Base-by-base conservation (phyloP, 2,797 vertebrate genomes). In the Phalanger gymnotis region DNA sequence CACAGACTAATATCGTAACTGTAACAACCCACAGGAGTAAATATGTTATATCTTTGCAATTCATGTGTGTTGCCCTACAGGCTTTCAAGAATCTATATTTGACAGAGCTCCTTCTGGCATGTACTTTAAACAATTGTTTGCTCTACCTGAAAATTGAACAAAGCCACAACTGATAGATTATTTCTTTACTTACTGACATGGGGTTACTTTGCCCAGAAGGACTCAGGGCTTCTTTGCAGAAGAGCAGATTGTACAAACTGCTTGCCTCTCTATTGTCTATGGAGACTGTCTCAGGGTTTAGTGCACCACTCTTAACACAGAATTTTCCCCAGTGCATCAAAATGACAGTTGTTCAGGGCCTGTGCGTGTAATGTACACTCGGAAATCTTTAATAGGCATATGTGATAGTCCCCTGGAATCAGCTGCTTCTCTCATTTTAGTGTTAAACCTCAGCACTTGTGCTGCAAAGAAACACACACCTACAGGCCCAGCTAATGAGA, bases 141-240 rank as follows among this genome's bases (percentile, higher is more conserved):
- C 93, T 98, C 95, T 98, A 97, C 97, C 97, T 97, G 96, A 98
- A 98, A 98, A 98, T 91, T 98, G 98, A 98, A 98, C 97, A 98
- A 98, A 98, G 96, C 94, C 91, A 87, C 16, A 97, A 47, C 0
- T 0, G 98, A 98, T 95, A 96, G 66, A 95, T 98, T 98, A 98
- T 98, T 98, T 92, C 96, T 98, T 97, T 96, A 93, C 93, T 92
- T 97, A 94, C 93, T 98, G 98, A 97, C 95, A 97, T 0, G 2
- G 55, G 94, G 93, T 94, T 96, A 94, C 96, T 97, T 97, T 91
- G 94, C 66, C 94, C 96, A 96, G 96, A 98, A 97, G 97, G 96
- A 96, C 96, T 96, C 57, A 93, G 47, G 66, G 90, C 89, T 55
- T 97, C 96, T 98, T 94, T 96, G 96, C 92, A 97, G 91, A 94